A percentile compares a stretch with the other conserved stretches of the same genome.
Conservation (phyloP, 2,113 vertebrate genomes). For the Asarcornis scutulata region DNA sequence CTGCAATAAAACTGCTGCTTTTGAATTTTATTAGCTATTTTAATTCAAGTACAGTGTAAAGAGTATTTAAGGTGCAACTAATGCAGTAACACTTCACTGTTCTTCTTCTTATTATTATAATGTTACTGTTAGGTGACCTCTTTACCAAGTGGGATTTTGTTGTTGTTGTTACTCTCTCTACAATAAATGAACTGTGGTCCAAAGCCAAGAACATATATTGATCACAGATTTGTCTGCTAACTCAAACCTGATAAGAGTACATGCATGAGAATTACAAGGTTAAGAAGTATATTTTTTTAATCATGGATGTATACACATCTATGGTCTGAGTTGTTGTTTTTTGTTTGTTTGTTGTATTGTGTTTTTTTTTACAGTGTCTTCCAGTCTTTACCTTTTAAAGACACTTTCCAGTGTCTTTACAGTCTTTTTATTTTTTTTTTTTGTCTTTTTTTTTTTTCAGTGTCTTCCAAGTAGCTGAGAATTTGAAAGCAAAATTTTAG, state of each 20-base stretch:
- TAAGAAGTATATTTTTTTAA: not conserved
- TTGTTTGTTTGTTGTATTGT: too few species aligned
- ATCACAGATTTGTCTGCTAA: not conserved
- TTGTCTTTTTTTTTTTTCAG: not conserved
- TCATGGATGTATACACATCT: not conserved
- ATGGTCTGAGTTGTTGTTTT: fast-evolving
- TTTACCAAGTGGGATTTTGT: not conserved
- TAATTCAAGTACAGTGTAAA: not conserved
- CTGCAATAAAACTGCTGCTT: not conserved
- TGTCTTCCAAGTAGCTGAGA: not conserved
- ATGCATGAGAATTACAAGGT: not conserved
- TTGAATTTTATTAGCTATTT: slow-evolving; percentile 34
- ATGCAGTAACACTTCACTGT: not conserved
- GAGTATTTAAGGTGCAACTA: not conserved
- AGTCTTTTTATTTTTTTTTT: too few species aligned
- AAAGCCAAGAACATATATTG: not conserved
- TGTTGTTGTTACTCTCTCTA: not conserved
- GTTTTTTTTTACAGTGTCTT: not conserved
- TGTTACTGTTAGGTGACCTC: not conserved
- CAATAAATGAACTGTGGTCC: not conserved
- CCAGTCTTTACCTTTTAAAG: not conserved
- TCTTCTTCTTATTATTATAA: not conserved
- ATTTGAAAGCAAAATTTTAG: not conserved
- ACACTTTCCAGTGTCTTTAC: too few species aligned
- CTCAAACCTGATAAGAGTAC: not conserved